A percentile compares a stretch with the other conserved stretches of the same genome.
Evolutionary conservation across 2,888 invertebrate genomes (phyloP).

Genomic region (Sturmia bella): DNA sequence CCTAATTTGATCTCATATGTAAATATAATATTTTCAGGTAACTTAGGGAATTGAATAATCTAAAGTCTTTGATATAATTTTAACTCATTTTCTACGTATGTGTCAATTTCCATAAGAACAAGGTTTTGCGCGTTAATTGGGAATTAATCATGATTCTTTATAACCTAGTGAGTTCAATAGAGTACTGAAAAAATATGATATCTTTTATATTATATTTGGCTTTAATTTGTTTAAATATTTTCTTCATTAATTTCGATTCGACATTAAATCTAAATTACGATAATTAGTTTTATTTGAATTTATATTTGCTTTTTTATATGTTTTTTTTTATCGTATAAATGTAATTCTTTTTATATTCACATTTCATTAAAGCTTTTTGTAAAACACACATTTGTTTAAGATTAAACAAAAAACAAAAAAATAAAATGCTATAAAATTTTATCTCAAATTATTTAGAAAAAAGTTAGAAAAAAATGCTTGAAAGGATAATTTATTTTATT

Average conservation of each 20-base stretch:
- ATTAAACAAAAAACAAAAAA: neutral
- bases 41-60: too few species aligned
- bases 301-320: constrained; percentile 4
- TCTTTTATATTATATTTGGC: neutral
- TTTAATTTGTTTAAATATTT: neutral
- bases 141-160: too few species aligned
- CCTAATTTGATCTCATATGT: too few species aligned
- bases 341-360: constrained; percentile 1
- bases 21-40: too few species aligned
- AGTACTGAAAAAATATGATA: neutral
- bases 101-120: too few species aligned
- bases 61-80: too few species aligned
- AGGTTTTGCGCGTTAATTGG: too few species aligned
- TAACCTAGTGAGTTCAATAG: too few species aligned
- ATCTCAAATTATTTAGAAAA: neutral
- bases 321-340: neutral
- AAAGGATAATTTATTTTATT: constrained; percentile 45
- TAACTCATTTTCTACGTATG: too few species aligned
- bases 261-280: constrained; percentile 52
- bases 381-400: constrained; percentile 1
- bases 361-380: neutral
- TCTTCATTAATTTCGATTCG: constrained; percentile 18
- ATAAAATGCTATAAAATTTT: neutral
- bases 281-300: constrained; percentile 44
- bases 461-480: neutral